Evolutionary conservation across 35 echinoderm and acorn worm genomes (phyloP).

Genomic region (Apostichopus californicus): DNA sequence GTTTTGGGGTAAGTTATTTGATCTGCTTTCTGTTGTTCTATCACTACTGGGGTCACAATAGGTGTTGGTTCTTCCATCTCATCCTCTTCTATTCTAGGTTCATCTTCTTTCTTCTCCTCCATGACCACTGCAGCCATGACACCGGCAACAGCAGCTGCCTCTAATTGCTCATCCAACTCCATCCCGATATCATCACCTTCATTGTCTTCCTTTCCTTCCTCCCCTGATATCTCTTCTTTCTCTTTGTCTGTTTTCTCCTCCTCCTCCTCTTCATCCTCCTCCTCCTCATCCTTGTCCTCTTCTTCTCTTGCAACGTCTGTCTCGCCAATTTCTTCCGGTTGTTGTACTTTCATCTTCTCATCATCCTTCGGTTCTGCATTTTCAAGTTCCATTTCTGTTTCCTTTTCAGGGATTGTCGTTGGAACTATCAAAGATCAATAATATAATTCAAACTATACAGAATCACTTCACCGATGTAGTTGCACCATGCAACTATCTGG

Average conservation of each 20-base stretch:
- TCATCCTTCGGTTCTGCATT: not conserved
- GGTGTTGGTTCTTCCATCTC: not conserved
- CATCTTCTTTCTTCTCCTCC: conserved; percentile 22
- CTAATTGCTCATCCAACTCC: not conserved
- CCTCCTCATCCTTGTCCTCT: not conserved
- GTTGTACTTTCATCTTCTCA: not conserved
- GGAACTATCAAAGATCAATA: not conserved
- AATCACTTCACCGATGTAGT: too few species aligned
- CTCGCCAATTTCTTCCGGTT: not conserved
- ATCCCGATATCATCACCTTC: not conserved
- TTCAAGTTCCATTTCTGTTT: not conserved
- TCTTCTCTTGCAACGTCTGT: not conserved
- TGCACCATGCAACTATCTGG: too few species aligned
- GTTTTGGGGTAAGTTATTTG: not conserved
- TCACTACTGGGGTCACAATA: not conserved
- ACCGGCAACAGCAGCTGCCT: conserved; percentile 28
- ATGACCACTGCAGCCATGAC: conserved; percentile 21
- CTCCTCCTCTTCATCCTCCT: not conserved
- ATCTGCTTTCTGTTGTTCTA: not conserved
- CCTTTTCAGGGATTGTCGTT: not conserved
- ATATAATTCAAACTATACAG: too few species aligned
- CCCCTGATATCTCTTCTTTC: not conserved
- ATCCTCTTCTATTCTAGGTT: not conserved
- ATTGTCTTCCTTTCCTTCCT: not conserved
- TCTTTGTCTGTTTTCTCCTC: conserved; percentile 1